Base-by-base conservation (phyloP, 2,113 vertebrate species). In the Perognathus longimembris region DNA sequence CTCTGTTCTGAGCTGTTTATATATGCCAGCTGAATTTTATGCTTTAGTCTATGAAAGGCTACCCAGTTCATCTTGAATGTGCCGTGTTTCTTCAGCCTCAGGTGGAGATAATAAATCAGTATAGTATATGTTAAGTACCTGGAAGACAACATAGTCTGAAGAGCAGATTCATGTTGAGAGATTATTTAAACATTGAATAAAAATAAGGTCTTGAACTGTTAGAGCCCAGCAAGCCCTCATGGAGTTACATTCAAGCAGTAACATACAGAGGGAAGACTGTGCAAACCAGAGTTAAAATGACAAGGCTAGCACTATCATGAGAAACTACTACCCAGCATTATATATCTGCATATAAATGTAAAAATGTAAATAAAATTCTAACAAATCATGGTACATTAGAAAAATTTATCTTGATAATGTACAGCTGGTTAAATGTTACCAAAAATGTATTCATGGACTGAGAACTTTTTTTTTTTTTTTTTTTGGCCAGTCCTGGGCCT, bases 351-450 rank as follows among this genome's bases (percentile, higher is more conserved):
- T 45, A 45, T 45, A 45, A 12, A 45, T 45, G 45, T 12, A 45
- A 45, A 45, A 45, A 45, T 12, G 45, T 45, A 45, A 45, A 45
- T 45, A 45, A 94, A 93, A 92, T 71, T 24, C 24, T 57, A 74
- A 4, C 54, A 30, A 22, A 75, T 2, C 63, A 17, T 78, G 79
- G 69, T 88, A 38, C 3, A 34, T 76, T 15, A 92, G 67, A 69
- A 74, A 38, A 32, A 69, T 57, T 83, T 45, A 88, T 70, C 34
- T 32, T 81, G 10, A 14, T 38, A 78, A 28, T 88, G 6, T n/a
- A 92, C 15, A 76, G 21, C 61, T 92, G 28, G n/a, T 61, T 86
- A 82, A 85, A 64, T 24, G 63, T 34, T 74, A 85, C 11, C 57
- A 64, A 78, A 78, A 85, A 75, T 15, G 6, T 73, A 28, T 88